These are phyloP conservation scores for Erpornis zantholeuca DNA, from an alignment of 2,113 vertebrate species.

Conservation along the genomic window DNA sequence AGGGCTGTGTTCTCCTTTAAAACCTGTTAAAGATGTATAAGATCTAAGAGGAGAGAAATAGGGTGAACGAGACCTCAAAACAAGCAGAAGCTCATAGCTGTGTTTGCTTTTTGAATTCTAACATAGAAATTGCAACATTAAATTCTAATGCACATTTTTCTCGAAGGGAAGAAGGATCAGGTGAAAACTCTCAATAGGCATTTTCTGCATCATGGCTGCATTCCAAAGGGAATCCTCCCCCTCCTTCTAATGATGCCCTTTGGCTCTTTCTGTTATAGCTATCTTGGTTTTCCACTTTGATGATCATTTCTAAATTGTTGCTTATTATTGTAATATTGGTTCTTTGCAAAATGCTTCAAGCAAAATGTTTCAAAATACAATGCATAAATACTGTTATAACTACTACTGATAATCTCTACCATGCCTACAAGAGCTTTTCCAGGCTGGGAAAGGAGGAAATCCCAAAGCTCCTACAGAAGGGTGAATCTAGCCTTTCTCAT, in stretches of 20 bases:
- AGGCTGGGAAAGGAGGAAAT: background rate
- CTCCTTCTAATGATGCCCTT: slow-evolving; percentile 1
- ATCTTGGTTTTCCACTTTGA: slow-evolving; percentile 25
- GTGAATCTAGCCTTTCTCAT: background rate
- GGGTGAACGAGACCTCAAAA: fast-evolving
- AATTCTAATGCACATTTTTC: background rate
- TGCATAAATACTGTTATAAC: background rate
- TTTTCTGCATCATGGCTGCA: background rate
- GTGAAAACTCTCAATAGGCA: background rate
- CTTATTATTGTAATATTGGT: background rate
- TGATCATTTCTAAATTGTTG: slow-evolving; percentile 34
- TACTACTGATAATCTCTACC: background rate
- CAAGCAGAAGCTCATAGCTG: background rate
- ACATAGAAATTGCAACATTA: background rate
- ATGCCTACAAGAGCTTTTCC: background rate
- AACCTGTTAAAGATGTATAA: background rate
- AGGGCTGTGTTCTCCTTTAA: background rate
- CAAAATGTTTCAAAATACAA: background rate
- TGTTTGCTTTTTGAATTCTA: slow-evolving; percentile 21
- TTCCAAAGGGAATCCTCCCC: background rate
- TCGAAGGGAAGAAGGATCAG: background rate
- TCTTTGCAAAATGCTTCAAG: background rate
- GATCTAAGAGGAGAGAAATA: background rate
- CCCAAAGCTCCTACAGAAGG: background rate
- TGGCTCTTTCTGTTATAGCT: slow-evolving; percentile 10